A percentile compares a stretch with the other conserved stretches of the same genome.
Conservation (phyloP, 2,888 invertebrate species). For the Leucophenga montana region DNA sequence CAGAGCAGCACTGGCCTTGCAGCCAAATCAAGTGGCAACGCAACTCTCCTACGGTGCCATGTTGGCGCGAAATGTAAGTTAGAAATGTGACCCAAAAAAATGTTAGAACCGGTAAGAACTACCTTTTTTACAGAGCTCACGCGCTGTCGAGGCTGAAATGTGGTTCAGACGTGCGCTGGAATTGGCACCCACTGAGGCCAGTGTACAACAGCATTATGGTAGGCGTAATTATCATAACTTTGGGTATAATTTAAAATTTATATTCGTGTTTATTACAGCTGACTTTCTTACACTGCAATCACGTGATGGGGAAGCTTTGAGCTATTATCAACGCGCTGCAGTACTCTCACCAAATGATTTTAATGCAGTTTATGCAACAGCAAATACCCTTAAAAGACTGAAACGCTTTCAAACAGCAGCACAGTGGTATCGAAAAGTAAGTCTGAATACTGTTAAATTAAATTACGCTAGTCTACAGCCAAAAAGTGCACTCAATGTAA, state of each 20-base stretch:
- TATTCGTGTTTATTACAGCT: constrained; percentile 75
- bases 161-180: constrained; percentile 90
- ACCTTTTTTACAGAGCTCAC: constrained; percentile 80
- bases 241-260: background rate
- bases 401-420: constrained; percentile 87
- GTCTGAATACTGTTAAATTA: constrained; percentile 5
- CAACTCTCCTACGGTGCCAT: constrained; percentile 93
- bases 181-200: constrained; percentile 86
- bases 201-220: constrained; percentile 93
- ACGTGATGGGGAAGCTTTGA: constrained; percentile 85
- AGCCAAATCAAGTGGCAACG: constrained; percentile 89
- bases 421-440: constrained; percentile 85
- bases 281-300: constrained; percentile 87
- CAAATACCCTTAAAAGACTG: constrained; percentile 87
- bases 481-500: too few species aligned
- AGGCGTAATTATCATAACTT: constrained; percentile 64
- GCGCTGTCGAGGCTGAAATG: constrained; percentile 87
- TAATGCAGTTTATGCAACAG: constrained; percentile 88
- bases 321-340: constrained; percentile 84
- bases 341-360: constrained; percentile 84
- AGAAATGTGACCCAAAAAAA: background rate
- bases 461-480: too few species aligned
- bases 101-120: too few species aligned
- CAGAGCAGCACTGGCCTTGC: constrained; percentile 84
- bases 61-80: constrained; percentile 88